phyloP scores from a whole-genome alignment of 2,113 vertebrate species.

The Lycaon pictus region DNA sequence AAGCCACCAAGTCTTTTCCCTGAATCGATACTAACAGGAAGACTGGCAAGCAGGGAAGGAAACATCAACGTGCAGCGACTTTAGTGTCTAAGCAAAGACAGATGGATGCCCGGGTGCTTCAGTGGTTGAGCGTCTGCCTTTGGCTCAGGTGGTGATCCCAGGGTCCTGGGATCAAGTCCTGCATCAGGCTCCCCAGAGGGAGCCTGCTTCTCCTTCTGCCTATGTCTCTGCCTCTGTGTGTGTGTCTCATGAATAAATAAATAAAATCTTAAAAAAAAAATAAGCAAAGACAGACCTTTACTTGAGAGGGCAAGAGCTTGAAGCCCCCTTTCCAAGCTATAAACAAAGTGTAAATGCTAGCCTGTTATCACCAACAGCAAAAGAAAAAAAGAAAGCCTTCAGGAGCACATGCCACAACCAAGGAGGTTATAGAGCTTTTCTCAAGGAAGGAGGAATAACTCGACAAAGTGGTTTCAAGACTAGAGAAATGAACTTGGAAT shows the following conservation, averaged over 20 bases:
- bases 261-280: too few species aligned
- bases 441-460: not conserved
- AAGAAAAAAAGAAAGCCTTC: not conserved
- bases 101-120: too few species aligned
- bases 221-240: too few species aligned
- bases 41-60: conserved; percentile 30
- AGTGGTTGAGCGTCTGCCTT: too few species aligned
- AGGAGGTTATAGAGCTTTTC: not conserved
- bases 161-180: too few species aligned
- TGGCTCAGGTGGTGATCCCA: too few species aligned
- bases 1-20: not conserved
- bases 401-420: not conserved
- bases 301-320: not conserved
- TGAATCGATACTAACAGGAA: conserved; percentile 64
- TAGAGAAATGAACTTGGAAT: not conserved
- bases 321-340: not conserved
- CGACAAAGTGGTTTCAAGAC: not conserved
- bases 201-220: too few species aligned
- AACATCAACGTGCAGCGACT: not conserved
- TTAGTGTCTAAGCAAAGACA: not conserved
- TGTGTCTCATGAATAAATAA: too few species aligned
- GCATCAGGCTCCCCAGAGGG: too few species aligned
- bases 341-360: not conserved
- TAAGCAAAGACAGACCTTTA: not conserved
- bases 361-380: not conserved